These are phyloP conservation scores for Rutilus rutilus DNA, from an alignment of 2,113 vertebrate species.

Conservation along the genomic window DNA sequence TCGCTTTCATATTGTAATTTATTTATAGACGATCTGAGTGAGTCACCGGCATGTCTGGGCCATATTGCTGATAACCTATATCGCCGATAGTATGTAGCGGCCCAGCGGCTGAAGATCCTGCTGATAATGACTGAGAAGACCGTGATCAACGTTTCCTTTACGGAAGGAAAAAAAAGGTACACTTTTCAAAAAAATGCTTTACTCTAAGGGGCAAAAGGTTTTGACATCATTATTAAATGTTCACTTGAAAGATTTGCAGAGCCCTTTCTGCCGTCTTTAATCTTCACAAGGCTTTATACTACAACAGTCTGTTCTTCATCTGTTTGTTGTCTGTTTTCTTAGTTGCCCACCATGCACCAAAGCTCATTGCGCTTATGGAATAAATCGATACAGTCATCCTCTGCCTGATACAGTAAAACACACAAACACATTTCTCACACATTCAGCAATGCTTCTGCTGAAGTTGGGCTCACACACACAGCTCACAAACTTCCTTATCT, in stretches of 20 bases:
- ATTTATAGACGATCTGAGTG: not conserved
- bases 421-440: slow-evolving; percentile 18
- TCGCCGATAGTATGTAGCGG: not conserved
- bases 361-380: slow-evolving; percentile 3
- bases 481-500: slow-evolving; percentile 31
- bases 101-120: not conserved
- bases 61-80: not conserved
- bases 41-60: not conserved
- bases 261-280: not conserved
- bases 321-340: slow-evolving; percentile 14
- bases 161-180: not conserved
- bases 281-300: not conserved
- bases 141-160: not conserved
- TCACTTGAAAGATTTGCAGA: not conserved
- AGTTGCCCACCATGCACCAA: not conserved
- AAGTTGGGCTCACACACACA: slow-evolving; percentile 14
- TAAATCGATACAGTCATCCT: not conserved
- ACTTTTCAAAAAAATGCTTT: slow-evolving; percentile 3
- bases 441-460: slow-evolving; percentile 36
- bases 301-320: not conserved
- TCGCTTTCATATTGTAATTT: not conserved
- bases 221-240: slow-evolving; percentile 27
- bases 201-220: not conserved
- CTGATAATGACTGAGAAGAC: not conserved
- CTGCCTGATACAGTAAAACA: slow-evolving; percentile 3